Evolutionary conservation across 2,888 invertebrate genomes (phyloP).

Genomic region (Portevinia maculata): DNA sequence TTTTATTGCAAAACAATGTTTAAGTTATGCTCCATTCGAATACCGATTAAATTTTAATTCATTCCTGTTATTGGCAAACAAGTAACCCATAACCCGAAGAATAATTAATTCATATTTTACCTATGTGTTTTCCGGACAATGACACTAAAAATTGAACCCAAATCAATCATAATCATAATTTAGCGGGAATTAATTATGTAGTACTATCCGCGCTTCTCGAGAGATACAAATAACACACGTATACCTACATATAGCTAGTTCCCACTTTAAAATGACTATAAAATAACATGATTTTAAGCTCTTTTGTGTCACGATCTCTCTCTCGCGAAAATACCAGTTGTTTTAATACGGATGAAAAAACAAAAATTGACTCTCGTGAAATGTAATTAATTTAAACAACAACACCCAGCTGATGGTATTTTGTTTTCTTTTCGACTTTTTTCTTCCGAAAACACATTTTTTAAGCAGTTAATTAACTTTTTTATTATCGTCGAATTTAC

Average conservation of each 20-base stretch:
- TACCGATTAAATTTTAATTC: no score
- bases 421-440: not conserved
- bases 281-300: conserved; percentile 6
- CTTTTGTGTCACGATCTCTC: conserved; percentile 34
- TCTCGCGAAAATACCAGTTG: not conserved
- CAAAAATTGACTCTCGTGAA: conserved; percentile 12
- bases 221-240: not conserved
- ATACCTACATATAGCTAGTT: not conserved
- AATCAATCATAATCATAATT: no score
- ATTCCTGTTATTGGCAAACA: no score
- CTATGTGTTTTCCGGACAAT: no score
- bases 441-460: not conserved
- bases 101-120: no score
- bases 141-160: no score
- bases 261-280: not conserved
- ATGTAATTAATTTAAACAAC: conserved; percentile 34
- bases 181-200: no score
- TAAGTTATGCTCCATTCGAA: no score
- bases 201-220: not conserved
- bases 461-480: conserved; percentile 16
- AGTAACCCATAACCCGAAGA: no score
- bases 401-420: conserved; percentile 1
- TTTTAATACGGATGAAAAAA: conserved; percentile 7
- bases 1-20: no score
- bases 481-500: conserved; percentile 5